These are phyloP conservation scores for Clepsis dumicolana DNA, from an alignment of 2,888 invertebrate genomes.

Conservation along the genomic window DNA sequence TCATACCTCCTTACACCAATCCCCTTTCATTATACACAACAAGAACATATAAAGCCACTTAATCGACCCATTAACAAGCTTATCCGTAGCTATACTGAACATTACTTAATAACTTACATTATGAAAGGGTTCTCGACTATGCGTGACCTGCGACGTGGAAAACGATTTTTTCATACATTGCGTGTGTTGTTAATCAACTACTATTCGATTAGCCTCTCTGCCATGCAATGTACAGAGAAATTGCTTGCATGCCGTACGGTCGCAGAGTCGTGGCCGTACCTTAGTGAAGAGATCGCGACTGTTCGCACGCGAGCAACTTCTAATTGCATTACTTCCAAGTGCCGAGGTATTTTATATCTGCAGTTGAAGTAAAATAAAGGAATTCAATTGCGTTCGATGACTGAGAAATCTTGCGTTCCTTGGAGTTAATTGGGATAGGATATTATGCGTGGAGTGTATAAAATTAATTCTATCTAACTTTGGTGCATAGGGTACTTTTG, in stretches of 20 bases:
- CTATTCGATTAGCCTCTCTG: no score
- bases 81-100: conserved; percentile 20
- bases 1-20: not conserved
- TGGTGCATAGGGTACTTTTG: no score
- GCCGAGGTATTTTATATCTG: conserved; percentile 21
- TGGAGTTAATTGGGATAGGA: not conserved
- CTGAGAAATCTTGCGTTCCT: not conserved
- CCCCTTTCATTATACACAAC: conserved; percentile 12
- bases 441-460: no score
- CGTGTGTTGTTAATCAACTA: no score
- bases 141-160: no score
- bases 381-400: not conserved
- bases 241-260: no score
- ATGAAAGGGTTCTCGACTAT: no score
- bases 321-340: conserved; percentile 54
- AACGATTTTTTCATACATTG: no score
- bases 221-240: no score
- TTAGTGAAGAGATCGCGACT: conserved; percentile 21
- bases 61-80: conserved; percentile 23
- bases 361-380: not conserved
- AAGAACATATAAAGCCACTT: conserved; percentile 20
- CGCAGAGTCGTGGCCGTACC: no score
- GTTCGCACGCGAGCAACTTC: conserved; percentile 52
- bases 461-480: no score
- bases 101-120: conserved; percentile 34